Percentiles rank a stretch among this genome's conserved stretches.
Conservation (phyloP, 2,888 invertebrate species). For the Schrankia costaestrigalis region DNA sequence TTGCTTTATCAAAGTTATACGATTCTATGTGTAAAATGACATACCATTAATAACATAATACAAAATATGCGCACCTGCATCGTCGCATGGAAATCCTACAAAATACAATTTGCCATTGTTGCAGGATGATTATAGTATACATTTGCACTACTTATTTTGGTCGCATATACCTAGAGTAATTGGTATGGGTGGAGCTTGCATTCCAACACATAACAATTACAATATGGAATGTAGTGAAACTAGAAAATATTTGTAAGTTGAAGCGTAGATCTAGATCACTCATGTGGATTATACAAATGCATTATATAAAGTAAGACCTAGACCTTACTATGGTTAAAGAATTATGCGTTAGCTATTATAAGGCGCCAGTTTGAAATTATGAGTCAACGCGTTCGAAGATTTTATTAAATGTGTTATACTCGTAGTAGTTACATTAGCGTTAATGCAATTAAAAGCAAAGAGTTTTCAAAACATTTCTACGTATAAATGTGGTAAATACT, state of each 20-base stretch:
- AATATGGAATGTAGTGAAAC: conserved; percentile 63
- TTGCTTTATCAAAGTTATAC: conserved; percentile 25
- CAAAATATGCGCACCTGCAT: conserved; percentile 43
- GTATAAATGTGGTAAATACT: too few relatives aligned
- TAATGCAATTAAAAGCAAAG: too few relatives aligned
- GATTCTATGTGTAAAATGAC: conserved; percentile 29
- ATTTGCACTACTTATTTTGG: conserved; percentile 31
- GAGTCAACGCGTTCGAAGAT: too few relatives aligned
- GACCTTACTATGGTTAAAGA: background rate
- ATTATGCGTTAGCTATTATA: too few relatives aligned
- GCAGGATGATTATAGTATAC: conserved; percentile 7
- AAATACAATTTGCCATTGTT: conserved; percentile 14
- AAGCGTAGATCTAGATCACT: conserved; percentile 48
- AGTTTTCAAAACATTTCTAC: too few relatives aligned
- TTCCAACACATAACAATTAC: conserved; percentile 61
- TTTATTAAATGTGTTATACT: too few relatives aligned
- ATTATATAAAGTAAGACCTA: background rate
- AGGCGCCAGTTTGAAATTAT: too few relatives aligned
- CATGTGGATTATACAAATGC: conserved; percentile 3
- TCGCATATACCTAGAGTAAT: conserved; percentile 45
- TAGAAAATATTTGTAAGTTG: conserved; percentile 62
- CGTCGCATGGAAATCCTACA: conserved; percentile 16
- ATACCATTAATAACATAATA: conserved; percentile 39
- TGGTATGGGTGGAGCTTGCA: conserved; percentile 53
- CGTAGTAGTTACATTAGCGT: too few relatives aligned